Evolutionary conservation across 2,113 vertebrate species (phyloP), one percentile per base, ranked within the genome.

Genomic region (Aramus guarauna): DNA sequence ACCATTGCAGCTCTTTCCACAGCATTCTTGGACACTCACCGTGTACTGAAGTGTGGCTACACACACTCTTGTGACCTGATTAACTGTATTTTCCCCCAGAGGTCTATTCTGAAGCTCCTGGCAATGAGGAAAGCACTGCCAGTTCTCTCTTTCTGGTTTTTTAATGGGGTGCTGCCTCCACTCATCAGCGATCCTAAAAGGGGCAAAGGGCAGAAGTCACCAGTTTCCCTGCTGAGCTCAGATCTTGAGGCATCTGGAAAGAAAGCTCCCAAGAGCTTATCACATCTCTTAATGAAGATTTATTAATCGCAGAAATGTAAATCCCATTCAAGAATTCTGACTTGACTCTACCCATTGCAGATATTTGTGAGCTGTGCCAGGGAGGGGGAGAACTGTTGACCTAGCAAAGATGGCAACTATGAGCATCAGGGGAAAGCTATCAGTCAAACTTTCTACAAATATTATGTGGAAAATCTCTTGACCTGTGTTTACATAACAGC

Each of bases 171-270:
- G 45, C 50, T 95, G 80, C 73, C 41, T 92, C 45, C 7, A 20
- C 20, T 94, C 69, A 11, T 19, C 36, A 78, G 73, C 26, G 62
- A 85, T 53, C 43, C 47, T 15, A 20, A 52, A 76, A 73, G 45
- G 58, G 21, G 3, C 20, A 32, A 81, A 87, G 86, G 73, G 26
- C 76, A 94, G 41, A 91, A 79, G 91, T 94, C 94, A 20, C 26
- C 66, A 87, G 9, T 96, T 95, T 95, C 95, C 84, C 66, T 79
- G 34, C 62, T 88, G 77, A 95, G 89, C 58, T 95, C 91, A 85
- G 62, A 77, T 19, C 72, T 41, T 1, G 1, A 89, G 45, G 66
- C 64, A 68, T 87, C 66, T 87, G 34, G 81, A 92, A 60, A 68
- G 36, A 72, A 64, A 87, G 66, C 52, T 67, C n/a, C 62, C 58